These are phyloP conservation scores for Sebastes kiyomatsui DNA, from an alignment of 2,797 vertebrate genomes.

Conservation along the genomic window DNA sequence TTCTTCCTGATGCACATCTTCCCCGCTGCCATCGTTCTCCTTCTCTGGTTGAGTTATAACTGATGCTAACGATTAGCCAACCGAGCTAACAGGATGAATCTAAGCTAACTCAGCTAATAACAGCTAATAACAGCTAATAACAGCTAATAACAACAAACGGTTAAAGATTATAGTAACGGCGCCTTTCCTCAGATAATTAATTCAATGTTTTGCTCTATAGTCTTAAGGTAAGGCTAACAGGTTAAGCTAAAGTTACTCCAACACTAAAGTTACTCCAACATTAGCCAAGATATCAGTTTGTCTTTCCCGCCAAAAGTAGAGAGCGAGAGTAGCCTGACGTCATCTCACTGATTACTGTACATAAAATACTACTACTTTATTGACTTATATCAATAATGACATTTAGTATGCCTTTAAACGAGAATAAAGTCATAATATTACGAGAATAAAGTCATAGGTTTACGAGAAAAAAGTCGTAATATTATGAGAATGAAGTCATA, in stretches of 20 bases:
- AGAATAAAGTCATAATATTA: too few species aligned
- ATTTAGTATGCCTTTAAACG: neutral
- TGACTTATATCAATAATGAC: neutral
- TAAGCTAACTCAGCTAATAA: neutral
- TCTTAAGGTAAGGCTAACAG: neutral
- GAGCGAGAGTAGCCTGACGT: neutral
- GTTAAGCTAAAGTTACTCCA: neutral
- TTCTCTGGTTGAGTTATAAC: accelerated
- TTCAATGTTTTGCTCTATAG: accelerated
- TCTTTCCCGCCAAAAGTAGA: slow-evolving; percentile 41
- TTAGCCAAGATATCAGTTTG: accelerated
- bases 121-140: neutral
- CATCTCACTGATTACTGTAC: neutral
- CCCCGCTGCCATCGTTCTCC: slow-evolving; percentile 64
- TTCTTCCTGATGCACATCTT: slow-evolving; percentile 48
- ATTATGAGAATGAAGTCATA: too few species aligned
- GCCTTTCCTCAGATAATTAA: neutral
- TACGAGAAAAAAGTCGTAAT: too few species aligned
- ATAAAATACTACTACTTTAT: neutral
- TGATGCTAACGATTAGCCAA: slow-evolving; percentile 3
- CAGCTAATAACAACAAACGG: too few species aligned
- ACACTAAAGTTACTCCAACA: neutral
- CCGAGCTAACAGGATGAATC: neutral
- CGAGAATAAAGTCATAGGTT: too few species aligned
- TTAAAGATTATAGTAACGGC: accelerated